These are phyloP conservation scores for Sorex maritimensis DNA, from an alignment of 2,797 vertebrate species.

Conservation along the genomic window DNA sequence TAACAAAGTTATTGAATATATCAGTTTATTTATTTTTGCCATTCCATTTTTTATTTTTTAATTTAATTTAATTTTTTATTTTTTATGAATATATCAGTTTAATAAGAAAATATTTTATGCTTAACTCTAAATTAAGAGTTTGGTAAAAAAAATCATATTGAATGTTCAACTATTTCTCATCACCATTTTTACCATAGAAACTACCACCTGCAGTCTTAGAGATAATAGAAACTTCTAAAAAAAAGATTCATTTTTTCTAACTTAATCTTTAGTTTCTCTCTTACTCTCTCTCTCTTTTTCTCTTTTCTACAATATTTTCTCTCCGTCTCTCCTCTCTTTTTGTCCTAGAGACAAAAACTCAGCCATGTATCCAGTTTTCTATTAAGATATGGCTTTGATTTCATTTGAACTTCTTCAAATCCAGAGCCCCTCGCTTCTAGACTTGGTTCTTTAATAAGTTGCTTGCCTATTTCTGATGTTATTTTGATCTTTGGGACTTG, in stretches of 20 bases:
- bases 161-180: background rate
- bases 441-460: constrained; percentile 3
- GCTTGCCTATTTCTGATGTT: constrained; percentile 25
- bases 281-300: background rate
- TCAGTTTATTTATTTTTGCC: background rate
- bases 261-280: constrained; percentile 1
- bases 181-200: background rate
- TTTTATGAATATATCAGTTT: constrained; percentile 7
- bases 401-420: background rate
- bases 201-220: background rate
- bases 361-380: constrained; percentile 43
- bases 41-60: too few species aligned
- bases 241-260: background rate
- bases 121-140: constrained; percentile 12
- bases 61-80: too few species aligned
- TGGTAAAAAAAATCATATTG: background rate
- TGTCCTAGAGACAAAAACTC: background rate
- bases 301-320: background rate
- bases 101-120: background rate
- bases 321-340: too few species aligned
- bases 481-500: background rate
- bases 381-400: constrained; percentile 36
- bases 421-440: constrained; percentile 15
- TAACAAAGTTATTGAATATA: constrained; percentile 27
- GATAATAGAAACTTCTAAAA: background rate